Evolutionary conservation across 2,888 invertebrate species (phyloP), one percentile per base, ranked within the genome.

Genomic region (Agrotis ipsilon): DNA sequence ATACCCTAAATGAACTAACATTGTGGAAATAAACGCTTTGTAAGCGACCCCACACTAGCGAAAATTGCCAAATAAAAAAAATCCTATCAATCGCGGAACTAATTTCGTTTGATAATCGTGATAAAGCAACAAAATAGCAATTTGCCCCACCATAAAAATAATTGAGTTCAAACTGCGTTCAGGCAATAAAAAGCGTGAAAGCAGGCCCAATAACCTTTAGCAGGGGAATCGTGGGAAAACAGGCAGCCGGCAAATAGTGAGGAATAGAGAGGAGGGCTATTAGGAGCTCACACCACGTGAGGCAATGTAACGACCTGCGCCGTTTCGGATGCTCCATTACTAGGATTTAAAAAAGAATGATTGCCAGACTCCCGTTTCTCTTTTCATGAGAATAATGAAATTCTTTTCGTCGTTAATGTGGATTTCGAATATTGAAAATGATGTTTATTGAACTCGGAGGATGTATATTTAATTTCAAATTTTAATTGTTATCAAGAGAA

Each of bases 51-150:
- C 58, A 75, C 62, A 74, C 78, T 70, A 73, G 78, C 59, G 84
- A 73, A 86, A 91, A 90, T 88, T 86, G 85, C 78, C 84, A 86
- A 78, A 89, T 88, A 78, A 83, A 83, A 73, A 90, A 89, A 89
- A 89, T 85, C 82, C 93, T 92, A 94, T 94, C 94, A 94, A 94
- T 94, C 90, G 89, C 90, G 84, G 87, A 94, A 93, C 94, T 94
- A 95, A 95, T 95, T 94, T 92, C 88, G 91, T 92, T 90, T 93
- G 92, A 95, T 95, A 94, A 95, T 95, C 94, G 89, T 95, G 95
- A 95, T 95, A 94, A 92, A 92, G 95, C 96, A 96, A 95, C 95
- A 95, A 96, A 94, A 95, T 94, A 95, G 96, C 94, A 95, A 96
- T 96, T 96, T 94, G 89, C 92, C 88, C 93, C 88, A 92, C 94